Base-by-base conservation (phyloP, 2,888 invertebrate species). In the Aquatica leii region DNA sequence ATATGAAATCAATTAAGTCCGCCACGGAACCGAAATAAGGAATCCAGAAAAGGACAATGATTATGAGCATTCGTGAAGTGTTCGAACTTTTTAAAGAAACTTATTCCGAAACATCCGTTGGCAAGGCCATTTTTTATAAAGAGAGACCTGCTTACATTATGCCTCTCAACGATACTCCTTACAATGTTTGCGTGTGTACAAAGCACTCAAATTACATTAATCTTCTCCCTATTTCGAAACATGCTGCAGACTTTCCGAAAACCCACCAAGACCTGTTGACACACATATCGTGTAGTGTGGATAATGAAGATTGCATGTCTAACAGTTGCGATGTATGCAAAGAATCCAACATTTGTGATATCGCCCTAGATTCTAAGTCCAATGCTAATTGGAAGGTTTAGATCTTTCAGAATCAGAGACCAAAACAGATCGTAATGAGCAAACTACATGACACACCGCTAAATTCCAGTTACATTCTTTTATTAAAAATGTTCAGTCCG, bases 31-130 rank as follows among this genome's bases (percentile, higher is more conserved):
- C 11, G 59, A 59, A 59, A n/a, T 15, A 52, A 18, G 1, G 59
- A 59, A 59, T 59, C 21, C 59, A 59, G 43, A 59, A 59, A 20
- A 59, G 51, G 52, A 59, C 59, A 50, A 59, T 59, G 40, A n/a
- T n/a, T n/a, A n/a, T n/a, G n/a, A 59, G 41, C 59, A 51, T 59
- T 15, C 40, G 59, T 34, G 59, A 59, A 52, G 59, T 41, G 40
- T 59, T 52, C 41, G 59, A 59, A 51, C 15, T 59, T 40, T 51
- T 59, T 59, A 51, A 59, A 59, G 41, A n/a, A n/a, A n/a, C n/a
- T n/a, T n/a, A n/a, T n/a, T n/a, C n/a, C n/a, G n/a, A n/a, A n/a
- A n/a, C n/a, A n/a, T n/a, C n/a, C n/a, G 11, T 31, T 9, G 9
- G 9, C 31, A 31, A 9, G 9, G 5, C 9, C 31, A 31, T 6